Base-by-base conservation (phyloP, 2,797 vertebrate genomes). In the Enteromius mattozi region DNA sequence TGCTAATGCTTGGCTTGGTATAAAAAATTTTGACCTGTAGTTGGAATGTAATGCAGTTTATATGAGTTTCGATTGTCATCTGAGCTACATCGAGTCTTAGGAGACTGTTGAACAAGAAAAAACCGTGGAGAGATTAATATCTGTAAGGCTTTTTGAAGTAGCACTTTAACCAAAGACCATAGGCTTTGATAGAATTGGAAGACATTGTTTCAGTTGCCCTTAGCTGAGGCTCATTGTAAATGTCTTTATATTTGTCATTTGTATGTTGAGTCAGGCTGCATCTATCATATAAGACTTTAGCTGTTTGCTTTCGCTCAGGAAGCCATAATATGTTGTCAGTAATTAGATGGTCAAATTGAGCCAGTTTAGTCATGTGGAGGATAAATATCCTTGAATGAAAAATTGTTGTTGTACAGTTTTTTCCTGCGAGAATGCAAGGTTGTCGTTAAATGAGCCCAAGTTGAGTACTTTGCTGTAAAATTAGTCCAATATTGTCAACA, bases 141-240 rank as follows among this genome's bases (percentile, higher is more conserved):
- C 72, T n/a, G 54, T 30, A 37, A 63, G 45, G 33, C 17, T 74
- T 86, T 82, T 82, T 12, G 13, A 75, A 78, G 75, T 59, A 81
- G n/a, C 71, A 77, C 56, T 80, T 77, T 71, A 85, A 87, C 72
- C 77, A 88, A 88, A 87, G 86, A 74, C 68, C 65, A 42, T 35
- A 63, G 37, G 51, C 30, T 69, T 75, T 24, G 75, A 68, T 45
- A 5, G 16, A 35, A 75, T 6, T 69, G 37, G 21, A 54, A 75
- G 35, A 10, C 24, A 19, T 24, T 78, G 45, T 27, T 78, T 9
- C 14, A 47, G 19, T 63, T 51, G 61, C n/a, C 66, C 14, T 56
- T 33, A 80, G 49, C n/a, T 49, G 70, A 56, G 10, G 17, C 13
- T 80, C 35, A 54, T 74, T 76, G 19, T 63, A 83, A 14, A 80